These are phyloP conservation scores for Gryon sp. DNA, from an alignment of 1,140 invertebrate genomes.

Conservation along the genomic window DNA sequence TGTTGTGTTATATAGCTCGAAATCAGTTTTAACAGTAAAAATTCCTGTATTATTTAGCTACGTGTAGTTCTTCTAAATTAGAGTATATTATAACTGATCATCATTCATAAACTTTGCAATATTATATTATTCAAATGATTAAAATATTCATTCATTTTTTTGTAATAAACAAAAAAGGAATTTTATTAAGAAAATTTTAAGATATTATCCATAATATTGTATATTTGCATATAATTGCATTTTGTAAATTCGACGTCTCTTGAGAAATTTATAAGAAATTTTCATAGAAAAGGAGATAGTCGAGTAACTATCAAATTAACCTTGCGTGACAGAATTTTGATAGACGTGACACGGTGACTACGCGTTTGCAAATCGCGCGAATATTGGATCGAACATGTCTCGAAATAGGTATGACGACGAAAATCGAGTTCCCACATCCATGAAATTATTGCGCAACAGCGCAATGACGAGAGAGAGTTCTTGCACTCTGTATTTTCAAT, in stretches of 20 bases:
- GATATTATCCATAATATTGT: too few relatives aligned
- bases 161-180: too few relatives aligned
- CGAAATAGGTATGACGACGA: conserved; percentile 46
- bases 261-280: conserved; percentile 15
- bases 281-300: conserved; percentile 11
- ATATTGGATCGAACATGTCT: conserved; percentile 51
- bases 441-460: conserved; percentile 42
- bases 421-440: conserved; percentile 55
- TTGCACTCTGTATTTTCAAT: conserved; percentile 47
- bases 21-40: too few relatives aligned
- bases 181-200: too few relatives aligned
- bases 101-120: too few relatives aligned
- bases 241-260: conserved; percentile 9
- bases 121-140: too few relatives aligned
- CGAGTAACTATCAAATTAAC: conserved; percentile 52
- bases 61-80: too few relatives aligned
- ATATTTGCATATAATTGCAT: too few relatives aligned
- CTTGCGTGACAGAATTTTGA: conserved; percentile 50
- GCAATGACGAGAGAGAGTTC: conserved; percentile 24
- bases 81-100: too few relatives aligned
- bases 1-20: too few relatives aligned
- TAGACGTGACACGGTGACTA: conserved; percentile 50
- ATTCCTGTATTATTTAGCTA: too few relatives aligned
- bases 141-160: too few relatives aligned
- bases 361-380: conserved; percentile 35